Evolutionary conservation across 2,113 vertebrate species (phyloP).

Genomic region (Salvator merianae): DNA sequence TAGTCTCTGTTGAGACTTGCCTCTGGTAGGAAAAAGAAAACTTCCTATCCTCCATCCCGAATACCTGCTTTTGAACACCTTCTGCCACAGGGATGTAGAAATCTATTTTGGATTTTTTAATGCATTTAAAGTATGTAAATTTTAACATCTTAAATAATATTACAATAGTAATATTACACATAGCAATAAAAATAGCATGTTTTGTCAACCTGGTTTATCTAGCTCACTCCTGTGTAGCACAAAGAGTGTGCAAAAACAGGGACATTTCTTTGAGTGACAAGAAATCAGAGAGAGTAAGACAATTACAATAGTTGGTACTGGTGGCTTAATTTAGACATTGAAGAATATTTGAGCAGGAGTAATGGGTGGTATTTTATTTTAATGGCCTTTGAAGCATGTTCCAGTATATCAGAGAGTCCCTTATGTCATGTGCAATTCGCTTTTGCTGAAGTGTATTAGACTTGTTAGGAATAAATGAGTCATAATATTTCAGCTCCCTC

Average conservation of each 20-base stretch:
- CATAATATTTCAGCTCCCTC: conserved; percentile 62
- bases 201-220: conserved; percentile 55
- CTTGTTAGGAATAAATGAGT: conserved; percentile 68
- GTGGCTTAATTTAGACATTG: conserved; percentile 64
- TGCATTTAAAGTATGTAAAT: conserved; percentile 16
- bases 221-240: conserved; percentile 16
- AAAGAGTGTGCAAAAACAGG: conserved; percentile 22
- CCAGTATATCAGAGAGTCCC: conserved; percentile 53
- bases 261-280: conserved; percentile 58
- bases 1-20: neutral
- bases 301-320: conserved; percentile 55
- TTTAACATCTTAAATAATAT: conserved; percentile 47
- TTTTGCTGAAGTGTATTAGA: conserved; percentile 62
- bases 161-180: conserved; percentile 6
- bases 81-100: neutral
- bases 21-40: neutral
- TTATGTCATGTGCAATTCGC: conserved; percentile 54
- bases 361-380: conserved; percentile 70
- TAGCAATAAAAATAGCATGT: conserved; percentile 33
- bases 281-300: conserved; percentile 63
- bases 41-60: accelerated
- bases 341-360: conserved; percentile 63
- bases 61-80: neutral
- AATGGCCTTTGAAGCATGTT: conserved; percentile 66
- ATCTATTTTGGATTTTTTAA: conserved; percentile 12